phyloP scores from a whole-genome alignment of 2,113 vertebrate species.

The Tragelaphus scriptus region DNA sequence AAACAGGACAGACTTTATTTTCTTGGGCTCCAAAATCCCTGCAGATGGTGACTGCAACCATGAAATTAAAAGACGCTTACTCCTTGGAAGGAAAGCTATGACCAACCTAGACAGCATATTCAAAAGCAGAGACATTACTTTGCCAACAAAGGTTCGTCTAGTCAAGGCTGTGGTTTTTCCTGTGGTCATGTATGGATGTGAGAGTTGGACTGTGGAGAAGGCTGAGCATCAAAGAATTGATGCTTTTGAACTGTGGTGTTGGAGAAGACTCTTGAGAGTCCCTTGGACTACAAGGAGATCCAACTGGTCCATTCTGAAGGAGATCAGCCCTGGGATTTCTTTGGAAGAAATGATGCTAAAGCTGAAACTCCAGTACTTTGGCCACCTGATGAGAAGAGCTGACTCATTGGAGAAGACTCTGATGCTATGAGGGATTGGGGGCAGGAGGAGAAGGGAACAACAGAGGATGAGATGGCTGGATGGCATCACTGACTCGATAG shows the following conservation, averaged over 20 bases:
- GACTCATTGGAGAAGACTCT: no score
- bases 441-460: no score
- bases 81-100: not conserved
- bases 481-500: no score
- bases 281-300: not conserved
- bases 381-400: no score
- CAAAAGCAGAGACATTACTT: not conserved
- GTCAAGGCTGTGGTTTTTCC: not conserved
- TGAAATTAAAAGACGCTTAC: not conserved
- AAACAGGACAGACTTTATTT: not conserved
- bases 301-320: not conserved
- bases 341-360: no score
- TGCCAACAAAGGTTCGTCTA: not conserved
- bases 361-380: no score
- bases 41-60: not conserved
- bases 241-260: not conserved
- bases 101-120: not conserved
- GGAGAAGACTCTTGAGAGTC: not conserved
- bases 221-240: fast-evolving
- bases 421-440: no score
- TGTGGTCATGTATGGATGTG: not conserved
- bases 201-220: not conserved
- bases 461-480: no score
- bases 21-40: not conserved
- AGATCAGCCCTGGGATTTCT: no score